A percentile compares a stretch with the other conserved stretches of the same genome.
These are phyloP conservation scores for Aphelocoma californica DNA, from an alignment of 2,797 vertebrate species.

Conservation along the genomic window DNA sequence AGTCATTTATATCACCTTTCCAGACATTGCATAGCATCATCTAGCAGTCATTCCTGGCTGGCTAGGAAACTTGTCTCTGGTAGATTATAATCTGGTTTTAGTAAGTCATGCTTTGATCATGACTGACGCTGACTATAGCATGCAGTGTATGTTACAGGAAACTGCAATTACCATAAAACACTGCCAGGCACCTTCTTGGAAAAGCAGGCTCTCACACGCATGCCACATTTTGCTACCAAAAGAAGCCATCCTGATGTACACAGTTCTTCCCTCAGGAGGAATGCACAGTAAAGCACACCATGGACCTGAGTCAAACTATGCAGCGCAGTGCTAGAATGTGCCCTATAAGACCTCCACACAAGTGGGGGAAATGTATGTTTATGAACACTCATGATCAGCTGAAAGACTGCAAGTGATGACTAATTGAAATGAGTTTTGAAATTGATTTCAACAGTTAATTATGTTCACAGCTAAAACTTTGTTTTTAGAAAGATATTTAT, in stretches of 20 bases:
- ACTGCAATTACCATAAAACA: background rate
- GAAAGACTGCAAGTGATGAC: background rate
- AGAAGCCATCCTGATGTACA: background rate
- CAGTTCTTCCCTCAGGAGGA: background rate
- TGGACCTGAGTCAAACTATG: background rate
- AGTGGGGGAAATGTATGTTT: background rate
- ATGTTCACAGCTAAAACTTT: background rate
- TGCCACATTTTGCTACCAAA: background rate
- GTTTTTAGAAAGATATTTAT: background rate
- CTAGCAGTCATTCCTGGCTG: background rate
- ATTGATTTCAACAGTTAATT: background rate
- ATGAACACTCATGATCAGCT: background rate
- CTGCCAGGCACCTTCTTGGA: background rate
- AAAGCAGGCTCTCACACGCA: background rate
- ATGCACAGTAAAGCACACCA: background rate
- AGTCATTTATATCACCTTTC: background rate
- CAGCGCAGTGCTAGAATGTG: background rate
- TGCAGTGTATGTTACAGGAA: background rate
- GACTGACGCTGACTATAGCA: background rate
- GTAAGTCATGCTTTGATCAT: background rate
- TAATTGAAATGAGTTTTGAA: conserved; percentile 21
- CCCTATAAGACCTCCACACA: background rate
- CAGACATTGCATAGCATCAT: background rate
- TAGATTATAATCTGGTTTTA: background rate
- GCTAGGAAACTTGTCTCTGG: background rate